Base-by-base conservation (phyloP, 2,797 vertebrate species). In the Melanogrammus aeglefinus region DNA sequence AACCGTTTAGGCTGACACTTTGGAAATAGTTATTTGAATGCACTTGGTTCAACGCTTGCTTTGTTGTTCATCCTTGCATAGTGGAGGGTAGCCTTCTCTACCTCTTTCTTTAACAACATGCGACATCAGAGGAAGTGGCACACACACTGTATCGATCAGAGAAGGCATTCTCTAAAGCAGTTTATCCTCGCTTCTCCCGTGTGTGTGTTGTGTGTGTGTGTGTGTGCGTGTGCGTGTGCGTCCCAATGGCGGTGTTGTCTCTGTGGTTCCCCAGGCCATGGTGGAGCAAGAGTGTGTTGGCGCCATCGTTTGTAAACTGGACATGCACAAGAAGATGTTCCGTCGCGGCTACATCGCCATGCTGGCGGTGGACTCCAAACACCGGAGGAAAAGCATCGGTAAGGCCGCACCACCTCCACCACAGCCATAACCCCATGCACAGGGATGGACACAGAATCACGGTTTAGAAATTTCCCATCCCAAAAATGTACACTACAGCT, bases 281-380 rank as follows among this genome's bases (percentile, higher is more conserved):
- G 98, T 99, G 95, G 97, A 96, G 91, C 96, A 97, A 84, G 98
- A 98, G 94, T 99, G 98, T 93, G 98, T 99, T 84, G 98, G 98
- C 94, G 98, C 98, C 95, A 99, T 99, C 78, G 98, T 99, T 89
- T 99, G 98, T 95, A 99, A 99, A 95, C 95, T 99, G 92, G 98
- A 99, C 94, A 98, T 99, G 98, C 98, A 99, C 95, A 99, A 99
- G 96, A 99, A 99, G 96, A 99, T 99, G 98, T 99, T 99, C 89
- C 96, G 97, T 84, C 96, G 98, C 83, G 98, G 98, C 91, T 99
- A 99, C 94, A 99, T 99, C 84, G 98, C 98, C 94, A 99, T 99
- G 98, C 95, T 99, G 92, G 98, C 98, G 66, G 98, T 99, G 94
- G 98, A 99, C 94, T 99, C 98, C 86, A 98, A 99, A 92, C 98